Conservation (phyloP, 2,888 invertebrate species). For the Ethmia dodecea region DNA sequence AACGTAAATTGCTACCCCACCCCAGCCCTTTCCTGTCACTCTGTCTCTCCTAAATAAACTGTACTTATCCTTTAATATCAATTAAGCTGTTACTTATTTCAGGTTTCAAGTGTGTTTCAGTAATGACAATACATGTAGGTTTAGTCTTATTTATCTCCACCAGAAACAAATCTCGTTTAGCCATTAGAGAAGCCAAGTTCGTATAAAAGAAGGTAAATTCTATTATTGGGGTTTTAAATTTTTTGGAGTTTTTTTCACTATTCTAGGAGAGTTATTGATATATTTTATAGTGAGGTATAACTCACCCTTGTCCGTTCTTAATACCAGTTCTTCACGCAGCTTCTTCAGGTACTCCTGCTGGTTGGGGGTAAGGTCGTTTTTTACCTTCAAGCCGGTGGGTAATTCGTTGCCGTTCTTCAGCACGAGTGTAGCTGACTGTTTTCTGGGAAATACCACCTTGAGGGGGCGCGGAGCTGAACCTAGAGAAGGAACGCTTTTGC, state of each 20-base stretch:
- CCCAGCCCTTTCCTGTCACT: background rate
- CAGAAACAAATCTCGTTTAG: background rate
- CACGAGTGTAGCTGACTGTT: background rate
- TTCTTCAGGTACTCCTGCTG: background rate
- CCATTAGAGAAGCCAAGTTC: background rate
- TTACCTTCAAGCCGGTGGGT: background rate
- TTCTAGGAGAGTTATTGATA: background rate
- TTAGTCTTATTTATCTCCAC: background rate
- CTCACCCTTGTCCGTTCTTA: background rate
- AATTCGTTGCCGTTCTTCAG: background rate
- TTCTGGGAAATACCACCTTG: background rate
- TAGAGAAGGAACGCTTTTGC: background rate
- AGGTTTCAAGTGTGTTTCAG: background rate
- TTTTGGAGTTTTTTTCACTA: background rate
- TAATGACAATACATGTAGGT: background rate
- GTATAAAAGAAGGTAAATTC: background rate
- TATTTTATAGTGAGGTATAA: background rate
- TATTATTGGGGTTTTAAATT: background rate
- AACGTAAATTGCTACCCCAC: background rate
- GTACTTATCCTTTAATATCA: background rate
- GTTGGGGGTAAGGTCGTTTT: background rate
- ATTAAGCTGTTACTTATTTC: background rate
- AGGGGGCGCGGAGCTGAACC: background rate
- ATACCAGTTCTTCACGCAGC: background rate
- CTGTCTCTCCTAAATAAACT: background rate